Conservation (phyloP, 2,797 vertebrate species). For the Staurois parvus region DNA sequence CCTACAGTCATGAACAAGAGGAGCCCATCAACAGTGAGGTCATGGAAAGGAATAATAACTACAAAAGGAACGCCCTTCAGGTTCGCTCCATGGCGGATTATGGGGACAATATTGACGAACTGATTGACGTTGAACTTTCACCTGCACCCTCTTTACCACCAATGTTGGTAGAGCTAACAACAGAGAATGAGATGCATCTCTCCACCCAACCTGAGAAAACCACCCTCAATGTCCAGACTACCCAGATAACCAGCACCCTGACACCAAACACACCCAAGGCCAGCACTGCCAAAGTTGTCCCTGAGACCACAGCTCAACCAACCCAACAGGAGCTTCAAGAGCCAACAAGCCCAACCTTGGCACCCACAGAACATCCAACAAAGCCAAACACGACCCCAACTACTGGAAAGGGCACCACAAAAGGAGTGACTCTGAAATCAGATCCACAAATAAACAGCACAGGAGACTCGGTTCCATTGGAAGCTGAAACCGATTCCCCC, state of each 20-base stretch:
- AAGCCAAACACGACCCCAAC: conserved; percentile 22
- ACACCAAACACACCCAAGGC: conserved; percentile 60
- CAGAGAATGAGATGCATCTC: not conserved
- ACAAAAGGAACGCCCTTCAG: conserved; percentile 53
- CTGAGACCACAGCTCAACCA: conserved; percentile 33
- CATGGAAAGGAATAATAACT: conserved; percentile 54
- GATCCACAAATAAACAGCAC: not conserved
- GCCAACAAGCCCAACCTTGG: conserved; percentile 63
- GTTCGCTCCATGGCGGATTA: conserved; percentile 46
- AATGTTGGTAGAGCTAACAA: conserved; percentile 1
- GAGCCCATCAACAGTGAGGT: conserved; percentile 48
- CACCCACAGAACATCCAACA: conserved; percentile 59
- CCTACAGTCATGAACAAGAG: conserved; percentile 80
- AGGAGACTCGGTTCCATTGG: not conserved
- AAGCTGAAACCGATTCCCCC: not conserved
- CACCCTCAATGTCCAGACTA: not conserved
- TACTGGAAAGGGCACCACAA: not conserved
- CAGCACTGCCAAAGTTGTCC: too few species aligned
- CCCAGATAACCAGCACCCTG: not conserved
- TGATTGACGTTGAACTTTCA: not conserved
- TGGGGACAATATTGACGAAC: conserved; percentile 4
- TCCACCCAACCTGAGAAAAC: not conserved
- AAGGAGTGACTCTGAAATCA: not conserved
- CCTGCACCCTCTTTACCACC: not conserved
- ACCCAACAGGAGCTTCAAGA: not conserved